Conservation (phyloP, 2,113 vertebrate species). For the Prolemur simus region DNA sequence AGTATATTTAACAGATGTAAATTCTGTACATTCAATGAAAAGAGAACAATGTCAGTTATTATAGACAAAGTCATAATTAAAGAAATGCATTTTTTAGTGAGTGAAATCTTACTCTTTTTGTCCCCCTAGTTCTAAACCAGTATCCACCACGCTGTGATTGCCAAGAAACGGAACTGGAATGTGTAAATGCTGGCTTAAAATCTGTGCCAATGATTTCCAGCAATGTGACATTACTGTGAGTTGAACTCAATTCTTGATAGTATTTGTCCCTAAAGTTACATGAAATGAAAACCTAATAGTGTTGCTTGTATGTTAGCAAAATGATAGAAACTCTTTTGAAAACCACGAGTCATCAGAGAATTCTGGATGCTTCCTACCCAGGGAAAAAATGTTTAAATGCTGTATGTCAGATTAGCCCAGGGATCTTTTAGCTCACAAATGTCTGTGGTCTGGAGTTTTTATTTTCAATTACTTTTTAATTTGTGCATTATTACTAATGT, state of each 20-base stretch:
- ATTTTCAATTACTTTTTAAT: neutral
- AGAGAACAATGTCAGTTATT: neutral
- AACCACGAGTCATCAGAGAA: neutral
- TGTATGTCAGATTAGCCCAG: neutral
- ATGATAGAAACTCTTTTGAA: neutral
- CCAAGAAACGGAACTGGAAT: conserved; percentile 75
- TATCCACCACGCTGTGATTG: conserved; percentile 70
- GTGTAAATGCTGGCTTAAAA: conserved; percentile 58
- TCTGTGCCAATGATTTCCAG: conserved; percentile 68
- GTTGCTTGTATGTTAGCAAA: neutral
- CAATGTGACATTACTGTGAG: conserved; percentile 67
- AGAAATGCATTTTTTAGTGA: neutral
- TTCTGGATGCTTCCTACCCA: neutral
- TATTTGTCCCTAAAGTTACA: neutral
- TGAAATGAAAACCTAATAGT: neutral
- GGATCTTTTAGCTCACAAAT: neutral
- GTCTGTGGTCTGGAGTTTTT: neutral
- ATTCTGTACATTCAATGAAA: neutral
- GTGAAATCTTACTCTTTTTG: conserved; percentile 42
- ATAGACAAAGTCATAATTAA: neutral
- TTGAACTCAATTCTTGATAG: neutral
- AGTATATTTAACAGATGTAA: neutral
- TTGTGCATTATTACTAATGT: neutral
- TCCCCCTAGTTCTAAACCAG: conserved; percentile 61
- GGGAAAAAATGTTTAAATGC: neutral